phyloP scores from a whole-genome alignment of 2,797 vertebrate genomes.

The Phaenicophaeus curvirostris region DNA sequence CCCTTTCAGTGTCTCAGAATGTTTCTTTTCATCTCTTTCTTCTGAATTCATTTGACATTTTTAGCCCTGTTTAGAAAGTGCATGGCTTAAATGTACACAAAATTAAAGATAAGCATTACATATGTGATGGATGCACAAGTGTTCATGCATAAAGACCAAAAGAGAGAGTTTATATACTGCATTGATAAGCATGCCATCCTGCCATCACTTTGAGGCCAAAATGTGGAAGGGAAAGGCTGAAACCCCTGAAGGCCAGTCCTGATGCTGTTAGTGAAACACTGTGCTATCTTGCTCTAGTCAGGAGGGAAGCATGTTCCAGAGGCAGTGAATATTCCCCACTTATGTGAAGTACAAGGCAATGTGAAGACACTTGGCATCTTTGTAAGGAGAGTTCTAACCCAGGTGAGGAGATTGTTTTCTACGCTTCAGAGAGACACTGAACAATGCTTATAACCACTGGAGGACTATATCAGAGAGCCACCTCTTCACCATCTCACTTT shows the following conservation, averaged over 20 bases:
- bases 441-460: background rate
- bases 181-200: background rate
- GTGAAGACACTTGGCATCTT: background rate
- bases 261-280: background rate
- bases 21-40: conserved; percentile 12
- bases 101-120: background rate
- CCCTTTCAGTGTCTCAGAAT: background rate
- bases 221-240: background rate
- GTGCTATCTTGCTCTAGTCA: background rate
- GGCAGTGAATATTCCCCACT: background rate
- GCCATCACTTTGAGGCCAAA: background rate
- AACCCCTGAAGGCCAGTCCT: background rate
- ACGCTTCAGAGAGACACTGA: background rate
- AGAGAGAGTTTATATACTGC: background rate
- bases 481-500: background rate
- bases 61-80: conserved; percentile 14
- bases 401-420: background rate
- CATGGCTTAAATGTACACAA: background rate
- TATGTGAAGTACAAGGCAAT: background rate
- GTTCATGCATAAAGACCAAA: background rate
- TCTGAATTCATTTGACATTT: conserved; percentile 1
- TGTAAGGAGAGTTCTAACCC: background rate
- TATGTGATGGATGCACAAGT: background rate
- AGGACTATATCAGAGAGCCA: background rate
- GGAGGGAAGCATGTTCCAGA: background rate